These are phyloP conservation scores for Istiophorus platypterus DNA, from an alignment of 2,113 vertebrate species.

Conservation along the genomic window DNA sequence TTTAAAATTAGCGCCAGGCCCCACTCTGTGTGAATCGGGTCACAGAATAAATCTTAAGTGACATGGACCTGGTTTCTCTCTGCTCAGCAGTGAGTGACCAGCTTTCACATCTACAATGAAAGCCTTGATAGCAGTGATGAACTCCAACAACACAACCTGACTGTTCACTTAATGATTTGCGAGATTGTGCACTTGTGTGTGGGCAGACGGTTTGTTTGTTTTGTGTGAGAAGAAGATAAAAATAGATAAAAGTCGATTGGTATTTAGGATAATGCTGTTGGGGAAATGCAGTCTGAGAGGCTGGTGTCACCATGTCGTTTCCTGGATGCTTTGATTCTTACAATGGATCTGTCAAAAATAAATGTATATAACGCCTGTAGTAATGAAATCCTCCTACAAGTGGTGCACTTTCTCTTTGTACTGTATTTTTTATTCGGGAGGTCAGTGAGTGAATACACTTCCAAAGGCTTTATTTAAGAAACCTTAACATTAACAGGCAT, in stretches of 20 bases:
- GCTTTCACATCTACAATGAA: slow-evolving; percentile 19
- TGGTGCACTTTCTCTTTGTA: slow-evolving; percentile 66
- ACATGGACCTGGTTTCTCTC: slow-evolving; percentile 10
- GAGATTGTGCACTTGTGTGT: slow-evolving; percentile 16
- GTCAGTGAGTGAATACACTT: neutral
- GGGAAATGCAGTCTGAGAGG: neutral
- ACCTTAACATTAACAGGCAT: neutral
- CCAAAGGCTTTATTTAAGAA: neutral
- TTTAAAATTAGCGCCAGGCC: slow-evolving; percentile 2
- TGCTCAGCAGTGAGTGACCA: slow-evolving; percentile 12
- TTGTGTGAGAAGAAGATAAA: neutral
- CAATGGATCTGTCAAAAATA: slow-evolving; percentile 1
- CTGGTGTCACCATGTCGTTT: neutral
- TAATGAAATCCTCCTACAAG: slow-evolving; percentile 58
- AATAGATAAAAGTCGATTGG: neutral
- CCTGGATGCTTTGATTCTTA: neutral
- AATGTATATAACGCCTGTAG: slow-evolving; percentile 21
- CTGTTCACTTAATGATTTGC: neutral
- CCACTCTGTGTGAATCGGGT: slow-evolving; percentile 3
- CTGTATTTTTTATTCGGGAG: neutral
- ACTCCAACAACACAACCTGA: neutral
- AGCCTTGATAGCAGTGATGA: slow-evolving; percentile 16
- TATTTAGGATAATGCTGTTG: neutral
- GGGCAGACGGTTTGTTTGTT: slow-evolving; percentile 1
- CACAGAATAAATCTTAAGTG: slow-evolving; percentile 12